phyloP scores from a whole-genome alignment of 92 coral and sea anemone genomes.

The Scolanthus callimorphus region DNA sequence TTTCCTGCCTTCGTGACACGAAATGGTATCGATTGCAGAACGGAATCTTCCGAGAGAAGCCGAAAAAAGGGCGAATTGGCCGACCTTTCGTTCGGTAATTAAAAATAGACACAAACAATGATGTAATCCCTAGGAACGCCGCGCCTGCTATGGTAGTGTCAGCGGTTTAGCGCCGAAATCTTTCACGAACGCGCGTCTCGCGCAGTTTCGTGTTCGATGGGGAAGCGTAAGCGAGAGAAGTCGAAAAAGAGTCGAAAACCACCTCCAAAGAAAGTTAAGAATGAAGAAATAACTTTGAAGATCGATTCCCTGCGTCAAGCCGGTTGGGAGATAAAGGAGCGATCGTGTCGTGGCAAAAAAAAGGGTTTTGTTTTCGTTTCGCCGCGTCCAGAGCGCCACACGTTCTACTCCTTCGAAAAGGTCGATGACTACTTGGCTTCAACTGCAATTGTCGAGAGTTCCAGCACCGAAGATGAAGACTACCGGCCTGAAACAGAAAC shows the following conservation, averaged over 20 bases:
- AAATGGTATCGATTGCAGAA: neutral
- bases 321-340: neutral
- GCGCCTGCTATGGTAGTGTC: neutral
- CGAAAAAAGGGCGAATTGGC: neutral
- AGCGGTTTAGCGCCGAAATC: constrained; percentile 6
- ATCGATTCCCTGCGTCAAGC: neutral
- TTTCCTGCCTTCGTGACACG: neutral
- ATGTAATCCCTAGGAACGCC: constrained; percentile 20
- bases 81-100: neutral
- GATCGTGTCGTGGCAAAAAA: neutral
- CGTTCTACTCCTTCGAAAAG: neutral
- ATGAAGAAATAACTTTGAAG: neutral
- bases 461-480: neutral
- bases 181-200: neutral
- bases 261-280: neutral
- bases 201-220: too few relatives aligned
- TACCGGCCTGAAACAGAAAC: neutral
- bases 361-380: neutral
- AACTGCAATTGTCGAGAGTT: neutral
- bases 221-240: neutral
- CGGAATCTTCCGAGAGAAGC: neutral
- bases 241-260: neutral
- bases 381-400: neutral
- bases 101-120: constrained; percentile 22
- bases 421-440: neutral